Base-by-base conservation (phyloP, 2,888 invertebrate species). In the Dusona sp. region DNA sequence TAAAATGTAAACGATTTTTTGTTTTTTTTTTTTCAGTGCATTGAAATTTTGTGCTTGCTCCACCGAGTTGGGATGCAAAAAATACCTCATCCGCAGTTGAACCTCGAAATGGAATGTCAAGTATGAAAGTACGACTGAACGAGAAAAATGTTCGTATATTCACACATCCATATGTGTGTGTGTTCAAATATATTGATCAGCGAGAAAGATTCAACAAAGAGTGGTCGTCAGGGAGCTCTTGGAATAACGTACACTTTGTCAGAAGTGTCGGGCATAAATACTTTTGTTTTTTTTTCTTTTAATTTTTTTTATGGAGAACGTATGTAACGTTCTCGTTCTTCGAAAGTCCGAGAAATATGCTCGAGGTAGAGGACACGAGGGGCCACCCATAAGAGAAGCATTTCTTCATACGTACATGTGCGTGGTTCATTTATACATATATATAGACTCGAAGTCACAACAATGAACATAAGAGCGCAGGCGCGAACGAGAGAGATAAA, bases 341-440 rank as follows among this genome's bases (percentile, higher is more conserved):
- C 81, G 86, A 86, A 86, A 84, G 86, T 84, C 73, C 38, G 79
- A 86, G 81, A 82, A 86, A 86, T 84, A 84, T 84, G 64, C 57
- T 81, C 68, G 54, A 78, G 81, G 72, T 78, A 81, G 81, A 84
- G 74, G 75, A 54, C 25, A 25, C 54, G 54, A 72, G 51, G 68
- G 74, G 79, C 65, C 77, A 78, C 79, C 79, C 83, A 68, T 81
- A 78, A 74, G 86, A 83, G 80, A 81, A 83, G 54, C 83, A 65
- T 64, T 61, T 75, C 16, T 45, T 77, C 45, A 45, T 70, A 48
- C 48, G 29, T 29, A 48, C 45, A 48, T 48, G 25, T 7, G 19
- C 45, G 29, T 29, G 29, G 61, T 29, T 16, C 29, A 45, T 22
- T 22, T 16, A 68, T 29, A 8, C 6, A 22, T 29, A 9, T 29